These are phyloP conservation scores for Palaemon carinicauda DNA, from an alignment of 1,140 invertebrate genomes.

Conservation along the genomic window DNA sequence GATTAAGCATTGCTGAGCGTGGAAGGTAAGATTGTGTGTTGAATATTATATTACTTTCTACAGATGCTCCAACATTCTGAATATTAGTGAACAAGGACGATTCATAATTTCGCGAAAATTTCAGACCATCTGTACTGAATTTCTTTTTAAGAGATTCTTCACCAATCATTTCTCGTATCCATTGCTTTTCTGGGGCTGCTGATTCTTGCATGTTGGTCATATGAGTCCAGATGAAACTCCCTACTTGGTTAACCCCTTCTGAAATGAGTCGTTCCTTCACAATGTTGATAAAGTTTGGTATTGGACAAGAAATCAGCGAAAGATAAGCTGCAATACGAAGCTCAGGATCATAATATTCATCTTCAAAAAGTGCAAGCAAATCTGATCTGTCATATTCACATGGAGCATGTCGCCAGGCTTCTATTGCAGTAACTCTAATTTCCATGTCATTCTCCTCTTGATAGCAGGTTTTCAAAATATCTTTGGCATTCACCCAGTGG, in stretches of 20 bases:
- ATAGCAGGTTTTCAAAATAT: conserved; percentile 74
- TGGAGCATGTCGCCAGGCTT: conserved; percentile 76
- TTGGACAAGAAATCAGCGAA: conserved; percentile 79
- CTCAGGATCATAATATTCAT: conserved; percentile 82
- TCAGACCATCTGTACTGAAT: conserved; percentile 81
- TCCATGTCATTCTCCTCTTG: conserved; percentile 74
- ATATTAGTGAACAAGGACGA: conserved; percentile 76
- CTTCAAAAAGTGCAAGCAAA: conserved; percentile 74
- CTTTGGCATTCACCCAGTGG: conserved; percentile 71
- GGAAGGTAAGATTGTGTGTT: conserved; percentile 88
- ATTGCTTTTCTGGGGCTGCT: conserved; percentile 75
- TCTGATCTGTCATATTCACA: conserved; percentile 70
- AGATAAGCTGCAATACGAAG: conserved; percentile 87
- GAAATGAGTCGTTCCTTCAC: conserved; percentile 76
- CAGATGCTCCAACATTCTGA: conserved; percentile 74
- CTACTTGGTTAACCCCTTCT: conserved; percentile 76
- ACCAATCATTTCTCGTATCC: conserved; percentile 74
- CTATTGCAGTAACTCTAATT: conserved; percentile 80
- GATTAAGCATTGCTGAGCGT: conserved; percentile 78
- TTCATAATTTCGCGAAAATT: conserved; percentile 82
- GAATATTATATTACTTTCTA: conserved; percentile 83
- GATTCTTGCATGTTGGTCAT: conserved; percentile 79
- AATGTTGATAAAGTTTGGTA: conserved; percentile 72
- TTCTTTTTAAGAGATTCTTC: conserved; percentile 73
- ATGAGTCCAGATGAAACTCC: conserved; percentile 84